Evolutionary conservation across 2,888 invertebrate species (phyloP), one percentile per base, ranked within the genome.

Genomic region (Amphiduros pacificus): DNA sequence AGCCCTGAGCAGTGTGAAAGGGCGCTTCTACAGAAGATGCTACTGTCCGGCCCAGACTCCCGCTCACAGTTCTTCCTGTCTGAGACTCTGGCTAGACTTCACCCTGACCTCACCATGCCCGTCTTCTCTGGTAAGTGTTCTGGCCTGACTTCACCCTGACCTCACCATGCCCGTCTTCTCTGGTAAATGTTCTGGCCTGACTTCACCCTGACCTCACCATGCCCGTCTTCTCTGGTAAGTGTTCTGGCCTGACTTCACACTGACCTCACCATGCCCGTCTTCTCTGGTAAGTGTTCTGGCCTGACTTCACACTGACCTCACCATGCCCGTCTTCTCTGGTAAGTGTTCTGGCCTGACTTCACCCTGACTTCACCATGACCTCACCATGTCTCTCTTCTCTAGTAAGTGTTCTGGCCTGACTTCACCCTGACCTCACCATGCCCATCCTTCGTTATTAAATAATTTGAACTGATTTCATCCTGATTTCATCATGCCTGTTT

Each of bases 271-370:
- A 97, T 99, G 95, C 95, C 97, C 0, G 95, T 99, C 89, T 97
- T 99, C 85, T 97, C 97, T 78, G 97, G 96, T 95, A 83, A 51
- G 61, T 56, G 20, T 14, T 14, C 11, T 99, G 74, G 93, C 98
- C 0, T 91, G 93, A 71, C 86, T 96, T 27, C 96, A 98, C 79
- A 96, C 98, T 0, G 97, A 98, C 79, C 87, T 99, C 44, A 98
- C 99, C 28, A 97, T 99, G 95, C 95, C 97, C 0, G 95, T 99
- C 89, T 97, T 99, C 85, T 97, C 97, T 78, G 97, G 96, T 95
- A 83, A 51, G 61, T 56, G 20, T 14, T 14, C 11, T 99, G 74
- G 93, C 98, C 0, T 91, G 93, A 71, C 86, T 96, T 27, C 96
- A 98, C 79, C 96, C 98, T 0, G 97, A 98, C 79, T 96, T 27